Evolutionary conservation across 2,888 invertebrate genomes (phyloP), one percentile per base, ranked within the genome.

Genomic region (Ectropis crepuscularia): DNA sequence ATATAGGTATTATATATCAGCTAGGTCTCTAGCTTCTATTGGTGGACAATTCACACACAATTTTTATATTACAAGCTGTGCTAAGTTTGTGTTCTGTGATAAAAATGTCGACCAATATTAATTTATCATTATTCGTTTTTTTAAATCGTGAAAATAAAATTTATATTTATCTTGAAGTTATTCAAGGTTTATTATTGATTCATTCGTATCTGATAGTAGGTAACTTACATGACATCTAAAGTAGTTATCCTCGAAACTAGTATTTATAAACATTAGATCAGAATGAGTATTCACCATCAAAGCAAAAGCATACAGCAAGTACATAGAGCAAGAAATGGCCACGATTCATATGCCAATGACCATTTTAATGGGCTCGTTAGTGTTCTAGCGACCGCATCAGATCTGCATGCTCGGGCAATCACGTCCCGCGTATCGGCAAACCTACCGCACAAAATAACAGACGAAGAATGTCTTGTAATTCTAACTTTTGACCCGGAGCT

Each of bases 391-490:
- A 72, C 72, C 65, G 71, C 72, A 74, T 75, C 70, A 75, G 63
- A 83, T 84, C 77, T 81, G 75, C 79, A 83, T 81, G 75, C 75
- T 69, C 74, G 69, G 73, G 75, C 76, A 74, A 75, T 78, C 75
- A 60, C 60, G 48, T 9, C 39, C 57, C 41, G 57, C 60, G 51
- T 42, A 54, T 39, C 16, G n/a, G 38, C 53, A 45, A 57, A 45
- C 53, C 10, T 39, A n/a, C 45, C 49, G 8, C 48, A 42, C 74
- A 74, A 75, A 73, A 75, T 75, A 72, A 74, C 69, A 65, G 63
- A 45, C 67, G 69, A 68, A 64, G 74, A 70, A 79, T 77, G 6
- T 16, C 37, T 39, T 49, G 10, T 7, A 28, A 50, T 42, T 37
- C 37, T 73, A 75, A 54, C 67, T 66, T 64, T 68, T 77, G 74